phyloP scores from a whole-genome alignment of 2,113 vertebrate genomes.

The Athene cunicularia region DNA sequence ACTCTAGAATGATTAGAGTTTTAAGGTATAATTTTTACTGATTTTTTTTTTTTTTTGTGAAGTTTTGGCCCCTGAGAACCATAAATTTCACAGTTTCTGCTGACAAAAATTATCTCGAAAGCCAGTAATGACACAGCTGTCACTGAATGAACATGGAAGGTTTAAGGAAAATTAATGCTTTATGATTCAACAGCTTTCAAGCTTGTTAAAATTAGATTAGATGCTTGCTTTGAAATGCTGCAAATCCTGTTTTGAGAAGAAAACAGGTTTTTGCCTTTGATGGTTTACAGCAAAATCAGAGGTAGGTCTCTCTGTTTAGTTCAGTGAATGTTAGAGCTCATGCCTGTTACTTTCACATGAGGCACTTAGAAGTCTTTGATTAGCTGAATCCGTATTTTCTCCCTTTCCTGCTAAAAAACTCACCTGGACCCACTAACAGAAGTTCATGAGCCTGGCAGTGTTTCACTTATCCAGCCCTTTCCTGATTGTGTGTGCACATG shows the following conservation, averaged over 20 bases:
- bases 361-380: background rate
- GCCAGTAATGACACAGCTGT: background rate
- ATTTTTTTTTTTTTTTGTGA: background rate
- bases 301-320: background rate
- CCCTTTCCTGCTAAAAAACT: slow-evolving; percentile 29
- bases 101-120: background rate
- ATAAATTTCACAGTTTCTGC: background rate
- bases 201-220: slow-evolving; percentile 27
- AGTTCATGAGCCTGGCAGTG: slow-evolving; percentile 53
- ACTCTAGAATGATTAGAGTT: background rate
- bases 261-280: background rate
- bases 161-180: background rate
- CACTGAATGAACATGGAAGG: background rate
- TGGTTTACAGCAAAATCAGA: slow-evolving; percentile 9
- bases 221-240: slow-evolving; percentile 1
- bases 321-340: background rate
- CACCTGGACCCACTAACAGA: slow-evolving; percentile 65
- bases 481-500: slow-evolving; percentile 55
- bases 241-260: slow-evolving; percentile 9
- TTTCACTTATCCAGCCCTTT: slow-evolving; percentile 60
- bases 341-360: background rate
- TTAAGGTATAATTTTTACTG: background rate
- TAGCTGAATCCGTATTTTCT: background rate
- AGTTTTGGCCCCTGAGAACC: background rate
- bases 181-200: background rate